Percentiles rank a stretch among this genome's conserved stretches.
These are phyloP conservation scores for Rugalucina vietnamica DNA, from an alignment of 2,888 invertebrate species.

Conservation along the genomic window DNA sequence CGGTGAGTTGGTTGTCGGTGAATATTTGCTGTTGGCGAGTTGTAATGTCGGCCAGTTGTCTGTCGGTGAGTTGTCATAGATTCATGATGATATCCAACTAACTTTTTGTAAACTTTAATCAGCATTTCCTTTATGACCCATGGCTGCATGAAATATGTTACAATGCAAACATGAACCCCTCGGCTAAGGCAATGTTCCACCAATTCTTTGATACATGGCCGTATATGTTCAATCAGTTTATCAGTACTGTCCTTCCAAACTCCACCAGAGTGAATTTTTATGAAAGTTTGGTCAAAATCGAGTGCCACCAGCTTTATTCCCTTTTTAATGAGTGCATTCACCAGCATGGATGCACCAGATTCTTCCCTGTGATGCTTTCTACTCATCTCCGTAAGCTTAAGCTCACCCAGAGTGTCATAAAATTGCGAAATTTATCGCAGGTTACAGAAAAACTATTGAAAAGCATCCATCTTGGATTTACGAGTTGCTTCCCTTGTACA, in stretches of 20 bases:
- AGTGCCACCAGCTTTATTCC: slow-evolving; percentile 79
- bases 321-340: slow-evolving; percentile 69
- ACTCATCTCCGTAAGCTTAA: slow-evolving; percentile 42
- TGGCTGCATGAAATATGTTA: slow-evolving; percentile 79
- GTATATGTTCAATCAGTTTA: slow-evolving; percentile 73
- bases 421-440: no score
- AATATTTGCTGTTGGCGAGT: no score
- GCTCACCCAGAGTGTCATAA: no score
- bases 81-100: no score
- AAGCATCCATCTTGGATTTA: no score
- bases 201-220: slow-evolving; percentile 79
- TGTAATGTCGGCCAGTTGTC: no score
- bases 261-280: slow-evolving; percentile 80
- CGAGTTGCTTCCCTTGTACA: no score
- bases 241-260: slow-evolving; percentile 76
- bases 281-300: slow-evolving; percentile 81
- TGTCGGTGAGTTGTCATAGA: no score
- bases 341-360: slow-evolving; percentile 51
- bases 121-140: slow-evolving; percentile 78
- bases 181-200: slow-evolving; percentile 72
- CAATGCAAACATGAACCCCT: slow-evolving; percentile 76
- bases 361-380: slow-evolving; percentile 30
- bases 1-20: no score
- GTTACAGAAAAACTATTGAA: no score
- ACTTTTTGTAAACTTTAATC: slow-evolving; percentile 59